phyloP scores from a whole-genome alignment of 2,113 vertebrate species.

The Nothocercus julius region DNA sequence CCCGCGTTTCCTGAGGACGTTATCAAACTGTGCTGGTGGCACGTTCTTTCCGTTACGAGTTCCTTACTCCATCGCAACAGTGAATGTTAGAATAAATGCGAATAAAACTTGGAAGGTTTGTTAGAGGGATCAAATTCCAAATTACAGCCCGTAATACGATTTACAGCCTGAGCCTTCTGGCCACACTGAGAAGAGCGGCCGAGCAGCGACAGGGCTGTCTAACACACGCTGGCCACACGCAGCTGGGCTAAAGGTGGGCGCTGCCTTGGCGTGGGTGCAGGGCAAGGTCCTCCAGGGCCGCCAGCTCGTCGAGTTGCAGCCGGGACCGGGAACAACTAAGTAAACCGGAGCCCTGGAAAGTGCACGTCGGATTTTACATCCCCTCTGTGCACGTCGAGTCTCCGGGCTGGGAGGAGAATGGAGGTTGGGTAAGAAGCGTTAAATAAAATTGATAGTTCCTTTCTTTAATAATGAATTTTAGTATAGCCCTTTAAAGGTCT shows the following conservation, averaged over 20 bases:
- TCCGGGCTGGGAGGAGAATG: slow-evolving; percentile 15
- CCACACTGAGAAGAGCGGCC: not conserved
- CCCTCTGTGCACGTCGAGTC: accelerated
- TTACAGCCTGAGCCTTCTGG: slow-evolving; percentile 9
- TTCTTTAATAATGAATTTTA: slow-evolving; percentile 52
- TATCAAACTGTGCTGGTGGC: slow-evolving; percentile 1
- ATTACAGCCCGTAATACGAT: not conserved
- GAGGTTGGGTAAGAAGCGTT: not conserved
- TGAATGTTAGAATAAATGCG: slow-evolving; percentile 4
- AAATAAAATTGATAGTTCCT: slow-evolving; percentile 51
- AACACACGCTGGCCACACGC: not conserved
- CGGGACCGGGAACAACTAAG: not conserved
- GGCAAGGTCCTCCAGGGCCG: not conserved
- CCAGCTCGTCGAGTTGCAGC: not conserved
- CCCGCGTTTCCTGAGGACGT: slow-evolving; percentile 20
- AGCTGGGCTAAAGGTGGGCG: not conserved
- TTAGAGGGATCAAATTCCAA: slow-evolving; percentile 5
- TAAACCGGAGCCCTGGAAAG: not conserved
- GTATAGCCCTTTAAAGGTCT: slow-evolving; percentile 34
- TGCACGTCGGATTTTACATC: not conserved
- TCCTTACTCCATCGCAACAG: not conserved
- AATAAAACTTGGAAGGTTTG: not conserved
- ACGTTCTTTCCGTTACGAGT: not conserved
- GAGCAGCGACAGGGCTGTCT: too few relatives aligned
- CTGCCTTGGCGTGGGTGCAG: not conserved